Base-by-base conservation (phyloP, 2,113 vertebrate species). In the Nothobranchius furzeri region DNA sequence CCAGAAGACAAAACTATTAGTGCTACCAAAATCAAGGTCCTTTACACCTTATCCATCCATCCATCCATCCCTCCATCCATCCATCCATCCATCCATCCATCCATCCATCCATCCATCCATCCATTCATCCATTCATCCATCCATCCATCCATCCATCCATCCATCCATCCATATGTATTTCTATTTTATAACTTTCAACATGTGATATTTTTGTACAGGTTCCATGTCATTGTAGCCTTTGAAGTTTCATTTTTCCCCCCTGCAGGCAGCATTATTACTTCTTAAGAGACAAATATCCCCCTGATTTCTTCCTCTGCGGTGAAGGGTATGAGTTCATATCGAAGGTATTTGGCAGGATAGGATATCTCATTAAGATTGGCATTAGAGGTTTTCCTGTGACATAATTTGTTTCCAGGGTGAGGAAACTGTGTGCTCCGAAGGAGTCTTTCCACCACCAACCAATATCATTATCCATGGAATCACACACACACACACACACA, bases 291-390 rank as follows among this genome's bases (percentile, higher is more conserved):
- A 70, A 67, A 79, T 72, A 73, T 74, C 76, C 80, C 17, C 59
- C 71, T 25, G 64, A 59, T 37, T 71, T 36, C 36, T 73, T 65
- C 13, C 52, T 45, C 20, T 30, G 20, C 55, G 48, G 20, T 46
- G 53, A 77, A 64, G 30, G 48, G 14, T 69, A 65, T 52, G 2
- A 48, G 48, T 70, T 85, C 59, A 78, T 68, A 84, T 76, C 71
- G 73, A 64, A 70, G 40, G 50, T 6, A 74, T 64, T 75, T 61
- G 71, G 48, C 54, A 30, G 64, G 43, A 70, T 68, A 53, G 64
- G 51, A 59, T 64, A 83, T 75, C 62, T 82, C 72, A 79, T 87
- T 87, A 77, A 78, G 82, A 85, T 66, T 79, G 79, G 82, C 82
- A 87, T 87, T 85, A 78, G 59, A 69, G 68, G 48, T 66, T 81